Conservation (phyloP, 1,140 invertebrate species). For the Pseudomyrmex cubaensis region DNA sequence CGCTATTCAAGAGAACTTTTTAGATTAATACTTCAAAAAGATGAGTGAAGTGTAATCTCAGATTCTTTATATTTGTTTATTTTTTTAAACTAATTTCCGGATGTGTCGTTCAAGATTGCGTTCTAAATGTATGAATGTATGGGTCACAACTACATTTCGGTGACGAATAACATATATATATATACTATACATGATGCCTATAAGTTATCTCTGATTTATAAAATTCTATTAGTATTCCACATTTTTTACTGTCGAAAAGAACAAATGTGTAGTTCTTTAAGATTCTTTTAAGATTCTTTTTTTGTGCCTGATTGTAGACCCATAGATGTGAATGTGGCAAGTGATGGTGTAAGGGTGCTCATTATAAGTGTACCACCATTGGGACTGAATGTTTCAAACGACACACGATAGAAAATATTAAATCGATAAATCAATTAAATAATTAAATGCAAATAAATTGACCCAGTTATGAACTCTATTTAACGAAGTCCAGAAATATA, state of each 20-base stretch:
- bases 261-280: conserved; percentile 40
- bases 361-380: conserved; percentile 56
- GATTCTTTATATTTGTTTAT: not conserved
- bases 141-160: conserved; percentile 21
- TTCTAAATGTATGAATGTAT: conserved; percentile 66
- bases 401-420: not conserved
- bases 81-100: conserved; percentile 43
- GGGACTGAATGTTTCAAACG: conserved; percentile 14
- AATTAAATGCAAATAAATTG: no score
- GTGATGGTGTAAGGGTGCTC: conserved; percentile 32
- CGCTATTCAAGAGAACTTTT: not conserved
- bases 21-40: conserved; percentile 49
- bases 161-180: conserved; percentile 1
- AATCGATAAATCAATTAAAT: conserved; percentile 13
- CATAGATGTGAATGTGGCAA: conserved; percentile 52
- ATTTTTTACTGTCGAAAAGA: conserved; percentile 5
- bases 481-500: no score
- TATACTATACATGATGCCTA: no score
- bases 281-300: no score
- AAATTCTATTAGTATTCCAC: conserved; percentile 5
- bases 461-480: no score
- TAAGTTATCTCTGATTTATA: conserved; percentile 22
- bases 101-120: conserved; percentile 55
- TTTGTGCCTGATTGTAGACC: conserved; percentile 46
- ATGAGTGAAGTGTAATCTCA: conserved; percentile 53